Base-by-base conservation (phyloP, 2,888 invertebrate genomes). In the Tolmerus cingulatus region DNA sequence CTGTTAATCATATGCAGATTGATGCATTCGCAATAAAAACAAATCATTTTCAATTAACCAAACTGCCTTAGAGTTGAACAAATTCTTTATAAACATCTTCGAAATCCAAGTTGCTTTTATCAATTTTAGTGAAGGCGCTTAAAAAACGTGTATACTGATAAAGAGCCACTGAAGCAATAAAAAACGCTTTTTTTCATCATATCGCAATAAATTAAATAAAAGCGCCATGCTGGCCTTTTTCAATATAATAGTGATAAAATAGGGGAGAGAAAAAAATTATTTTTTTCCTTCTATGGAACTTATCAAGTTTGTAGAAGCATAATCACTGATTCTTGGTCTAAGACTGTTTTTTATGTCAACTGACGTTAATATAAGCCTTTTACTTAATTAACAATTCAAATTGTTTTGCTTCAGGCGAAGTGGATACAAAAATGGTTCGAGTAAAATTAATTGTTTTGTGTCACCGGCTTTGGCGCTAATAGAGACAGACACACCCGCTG, bases 371-470 rank as follows among this genome's bases (percentile, higher is more conserved):
- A 82, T 57, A 82, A 57, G 57, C 57, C 82, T 82, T 81, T 57
- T 82, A 82, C 82, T 51, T n/a, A 66, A 82, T 82, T 82, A 82
- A 57, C 57, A 82, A 82, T 57, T 82, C 57, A 82, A 57, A 82
- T 57, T 7, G n/a, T 66, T 46, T 30, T 34, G 30, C 30, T 51
- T 43, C 46, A 46, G n/a, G 1, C 34, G 55, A 46, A n/a, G 30
- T 27, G 34, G 37, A 19, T 37, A 57, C 82, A 82, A 82, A 66
- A 81, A 82, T 40, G 12, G 16, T 14, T 34, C 30, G 8, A 66
- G 55, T 82, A 37, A 51, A 55, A 82, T 82, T n/a, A 81, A 81
- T 57, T 55, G 79, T 66, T 51, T 55, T 81, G 16, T 66, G 82
- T 12, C 66, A 23, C 8, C 34, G 82, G 14, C 23, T 82, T 82